Conservation (phyloP, 1,140 invertebrate genomes). For the Heliothis virescens region DNA sequence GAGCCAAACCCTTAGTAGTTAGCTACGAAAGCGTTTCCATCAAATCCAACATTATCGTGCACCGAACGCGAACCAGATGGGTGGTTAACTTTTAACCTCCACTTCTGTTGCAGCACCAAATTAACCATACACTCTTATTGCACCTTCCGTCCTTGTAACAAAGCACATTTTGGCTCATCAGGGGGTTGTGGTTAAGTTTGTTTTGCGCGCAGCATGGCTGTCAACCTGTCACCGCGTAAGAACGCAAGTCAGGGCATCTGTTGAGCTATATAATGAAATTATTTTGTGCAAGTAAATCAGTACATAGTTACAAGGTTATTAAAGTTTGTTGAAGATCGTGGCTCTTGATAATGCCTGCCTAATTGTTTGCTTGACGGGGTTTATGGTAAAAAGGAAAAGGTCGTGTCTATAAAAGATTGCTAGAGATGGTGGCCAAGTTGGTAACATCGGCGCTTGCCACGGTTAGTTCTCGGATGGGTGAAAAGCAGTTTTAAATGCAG, state of each 20-base stretch:
- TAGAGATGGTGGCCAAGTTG: too few species aligned
- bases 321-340: slow-evolving; percentile 58
- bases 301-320: slow-evolving; percentile 54
- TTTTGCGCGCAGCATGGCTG: slow-evolving; percentile 52
- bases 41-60: slow-evolving; percentile 53
- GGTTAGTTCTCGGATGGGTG: too few species aligned
- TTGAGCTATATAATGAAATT: slow-evolving; percentile 69
- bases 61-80: slow-evolving; percentile 54
- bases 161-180: slow-evolving; percentile 25
- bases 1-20: slow-evolving; percentile 1
- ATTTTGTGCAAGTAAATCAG: slow-evolving; percentile 61
- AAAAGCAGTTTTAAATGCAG: too few species aligned
- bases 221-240: slow-evolving; percentile 68
- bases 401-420: too few species aligned
- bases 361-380: background rate
- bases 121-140: background rate
- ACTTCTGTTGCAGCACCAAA: slow-evolving; percentile 42
- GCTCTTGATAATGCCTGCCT: slow-evolving; percentile 12
- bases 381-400: too few species aligned
- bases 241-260: slow-evolving; percentile 59
- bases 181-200: background rate
- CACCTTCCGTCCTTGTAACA: slow-evolving; percentile 27
- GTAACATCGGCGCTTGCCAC: too few species aligned
- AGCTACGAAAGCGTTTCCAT: slow-evolving; percentile 17
- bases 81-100: slow-evolving; percentile 69